These are phyloP conservation scores for Sabatieria punctata DNA, from an alignment of 2,888 invertebrate species.

Conservation along the genomic window DNA sequence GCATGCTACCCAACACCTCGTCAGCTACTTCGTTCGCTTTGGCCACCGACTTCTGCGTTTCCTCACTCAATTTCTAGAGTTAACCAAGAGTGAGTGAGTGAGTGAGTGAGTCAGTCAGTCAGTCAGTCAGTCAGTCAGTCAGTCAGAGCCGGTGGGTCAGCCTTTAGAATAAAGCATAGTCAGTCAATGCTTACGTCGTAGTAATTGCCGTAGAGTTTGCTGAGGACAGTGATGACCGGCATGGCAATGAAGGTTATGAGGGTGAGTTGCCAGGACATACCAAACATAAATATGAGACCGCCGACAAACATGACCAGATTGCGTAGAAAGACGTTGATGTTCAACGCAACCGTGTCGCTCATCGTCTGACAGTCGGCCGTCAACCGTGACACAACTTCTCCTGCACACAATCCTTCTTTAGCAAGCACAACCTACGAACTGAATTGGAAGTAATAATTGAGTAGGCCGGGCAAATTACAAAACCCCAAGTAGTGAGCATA, in stretches of 20 bases:
- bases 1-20: conserved; percentile 33
- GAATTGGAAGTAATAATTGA: neutral
- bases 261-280: conserved; percentile 34
- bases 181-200: conserved; percentile 28
- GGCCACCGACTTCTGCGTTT: conserved; percentile 33
- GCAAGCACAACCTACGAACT: neutral
- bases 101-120: too few relatives aligned
- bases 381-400: conserved; percentile 35
- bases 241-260: conserved; percentile 33
- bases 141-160: too few relatives aligned
- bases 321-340: conserved; percentile 33
- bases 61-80: conserved; percentile 32
- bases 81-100: too few relatives aligned
- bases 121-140: too few relatives aligned
- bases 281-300: conserved; percentile 33
- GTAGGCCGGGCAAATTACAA: neutral
- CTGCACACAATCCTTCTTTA: conserved; percentile 13
- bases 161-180: neutral
- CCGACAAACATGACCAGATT: conserved; percentile 29
- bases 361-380: conserved; percentile 36
- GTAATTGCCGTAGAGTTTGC: conserved; percentile 33
- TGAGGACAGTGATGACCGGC: conserved; percentile 31
- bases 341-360: conserved; percentile 31
- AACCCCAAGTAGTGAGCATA: neutral
- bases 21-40: conserved; percentile 36